Evolutionary conservation across 2,797 vertebrate genomes (phyloP), one percentile per base, ranked within the genome.

Genomic region (Pipistrellus pygmaeus): DNA sequence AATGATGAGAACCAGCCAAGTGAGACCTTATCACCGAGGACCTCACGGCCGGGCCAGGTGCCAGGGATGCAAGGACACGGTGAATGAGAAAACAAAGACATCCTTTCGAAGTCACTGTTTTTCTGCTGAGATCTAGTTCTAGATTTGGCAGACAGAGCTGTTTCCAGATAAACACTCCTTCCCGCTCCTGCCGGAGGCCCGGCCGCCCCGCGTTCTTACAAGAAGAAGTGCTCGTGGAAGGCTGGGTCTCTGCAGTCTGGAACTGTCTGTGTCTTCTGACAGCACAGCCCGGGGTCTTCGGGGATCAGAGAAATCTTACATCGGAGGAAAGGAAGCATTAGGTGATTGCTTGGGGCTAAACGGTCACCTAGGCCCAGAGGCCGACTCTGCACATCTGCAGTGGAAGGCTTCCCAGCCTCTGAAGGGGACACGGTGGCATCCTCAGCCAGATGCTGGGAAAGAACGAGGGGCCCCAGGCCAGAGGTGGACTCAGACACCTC

Each of bases 211-310:
- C 78, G 62, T 64, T 41, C 98, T 98, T 97, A 98, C 98, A 98
- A 98, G 66, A 98, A 90, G 92, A 98, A 98, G 76, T 96, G 97
- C 95, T 98, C 98, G 0, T 97, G 98, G 97, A 98, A 98, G 90
- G 97, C 51, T 0, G 98, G 98, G 71, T 98, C 97, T 92, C 97
- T 98, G 97, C 94, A 97, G 95, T 95, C 97, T 21, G 68, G 88
- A 44, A 98, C 21, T 0, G 97, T 98, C 97, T 97, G 97, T 0
- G 98, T 98, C 96, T 98, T 98, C 11, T 98, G 98, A 46, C 95
- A 95, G 95, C 86, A 64, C 0, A 83, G 96, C 78, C 93, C 96
- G 64, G 93, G 95, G 17, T 95, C 46, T 35, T 98, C 98, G 0
- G 98, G 98, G 89, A 98, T 97, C 0, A 98, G 30, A 2, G 98